Evolutionary conservation across 2,888 invertebrate species (phyloP), one percentile per base, ranked within the genome.

Genomic region (Pristionchus entomophagus): DNA sequence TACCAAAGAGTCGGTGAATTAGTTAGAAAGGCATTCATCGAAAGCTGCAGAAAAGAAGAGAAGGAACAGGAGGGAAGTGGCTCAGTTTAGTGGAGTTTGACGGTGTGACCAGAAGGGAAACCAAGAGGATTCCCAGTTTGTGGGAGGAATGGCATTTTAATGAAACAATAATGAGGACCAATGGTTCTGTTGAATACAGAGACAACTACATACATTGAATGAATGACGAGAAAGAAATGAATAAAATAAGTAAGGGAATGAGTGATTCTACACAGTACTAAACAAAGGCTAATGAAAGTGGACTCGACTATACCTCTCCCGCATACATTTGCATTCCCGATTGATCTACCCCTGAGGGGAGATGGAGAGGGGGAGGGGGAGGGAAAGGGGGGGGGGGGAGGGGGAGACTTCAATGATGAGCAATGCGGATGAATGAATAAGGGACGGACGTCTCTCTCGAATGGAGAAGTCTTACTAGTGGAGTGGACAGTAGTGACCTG

Each of bases 391-490:
- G 6, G 17, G 69, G 38, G 29, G 17, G 41, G 38, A 17, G 65
- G 22, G n/a, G 41, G 69, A 38, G 69, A 32, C 69, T 69, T 69
- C 69, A 69, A 69, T 69, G 69, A 69, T 69, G 69, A 69, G 69
- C n/a, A 69, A n/a, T 22, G 69, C 41, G 69, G 69, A 69, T 69
- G 69, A 69, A 69, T 69, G 69, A 69, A 38, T 69, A 69, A 69
- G 69, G 69, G 41, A 41, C 41, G 69, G 69, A n/a, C 69, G 69
- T 38, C 41, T 69, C 41, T 69, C 69, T 38, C 38, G 38, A 32
- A 62, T 69, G 69, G 69, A 69, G 69, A 69, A 69, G 69, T 69
- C 69, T 69, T 69, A 69, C 69, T 69, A 69, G 62, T 38, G 69
- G 38, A 69, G 62, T 69, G 69, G n/a, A 38, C 69, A 69, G 19